A percentile compares a stretch with the other conserved stretches of the same genome.
These are phyloP conservation scores for Catagonus wagneri DNA, from an alignment of 2,113 vertebrate species.

Conservation along the genomic window DNA sequence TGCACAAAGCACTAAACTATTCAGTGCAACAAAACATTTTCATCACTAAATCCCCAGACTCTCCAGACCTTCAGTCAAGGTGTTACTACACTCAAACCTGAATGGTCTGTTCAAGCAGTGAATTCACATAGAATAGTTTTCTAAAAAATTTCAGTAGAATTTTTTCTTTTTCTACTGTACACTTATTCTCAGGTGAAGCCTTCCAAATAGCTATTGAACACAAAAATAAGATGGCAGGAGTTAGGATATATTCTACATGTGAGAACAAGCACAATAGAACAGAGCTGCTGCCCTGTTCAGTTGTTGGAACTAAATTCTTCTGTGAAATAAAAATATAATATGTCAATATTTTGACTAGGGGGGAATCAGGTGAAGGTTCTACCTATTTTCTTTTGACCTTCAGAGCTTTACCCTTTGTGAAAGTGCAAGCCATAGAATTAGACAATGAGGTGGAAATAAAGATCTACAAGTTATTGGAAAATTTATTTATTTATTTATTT, in stretches of 20 bases:
- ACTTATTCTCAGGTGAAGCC: neutral
- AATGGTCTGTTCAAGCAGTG: neutral
- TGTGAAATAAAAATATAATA: neutral
- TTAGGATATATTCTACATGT: neutral
- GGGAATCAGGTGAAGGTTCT: neutral
- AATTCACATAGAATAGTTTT: neutral
- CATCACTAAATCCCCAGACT: neutral
- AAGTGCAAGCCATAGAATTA: neutral
- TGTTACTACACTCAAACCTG: neutral
- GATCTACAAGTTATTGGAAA: neutral
- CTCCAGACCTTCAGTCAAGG: neutral
- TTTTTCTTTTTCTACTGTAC: neutral
- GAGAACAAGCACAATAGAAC: neutral
- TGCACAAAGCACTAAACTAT: neutral
- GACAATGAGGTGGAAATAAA: neutral
- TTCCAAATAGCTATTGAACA: neutral
- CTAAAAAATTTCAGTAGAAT: neutral
- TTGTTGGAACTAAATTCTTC: neutral
- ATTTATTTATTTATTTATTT: no score
- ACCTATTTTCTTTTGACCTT: neutral
- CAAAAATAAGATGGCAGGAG: neutral
- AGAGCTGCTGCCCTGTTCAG: neutral
- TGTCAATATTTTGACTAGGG: neutral
- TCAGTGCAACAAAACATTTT: neutral
- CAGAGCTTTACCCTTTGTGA: neutral